A percentile compares a stretch with the other conserved stretches of the same genome.
Conservation (phyloP, 2,888 invertebrate genomes). For the Syrista parreyssii region DNA sequence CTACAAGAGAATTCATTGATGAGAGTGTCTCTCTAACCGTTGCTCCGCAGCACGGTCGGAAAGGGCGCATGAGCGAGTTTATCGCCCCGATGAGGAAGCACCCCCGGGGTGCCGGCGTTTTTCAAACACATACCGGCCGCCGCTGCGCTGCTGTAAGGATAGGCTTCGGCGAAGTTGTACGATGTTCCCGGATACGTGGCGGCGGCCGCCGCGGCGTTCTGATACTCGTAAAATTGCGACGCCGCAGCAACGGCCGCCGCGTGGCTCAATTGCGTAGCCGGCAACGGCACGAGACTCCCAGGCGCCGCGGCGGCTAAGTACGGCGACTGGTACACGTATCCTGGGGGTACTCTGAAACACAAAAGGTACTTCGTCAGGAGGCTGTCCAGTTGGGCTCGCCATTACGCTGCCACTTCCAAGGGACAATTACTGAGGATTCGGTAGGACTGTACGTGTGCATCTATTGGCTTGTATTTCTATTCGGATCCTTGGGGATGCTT, state of each 20-base stretch:
- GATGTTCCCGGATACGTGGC: constrained; percentile 80
- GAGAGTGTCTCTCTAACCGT: constrained; percentile 42
- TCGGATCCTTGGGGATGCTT: too few relatives aligned
- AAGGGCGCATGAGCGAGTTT: constrained; percentile 57
- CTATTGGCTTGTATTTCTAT: too few relatives aligned
- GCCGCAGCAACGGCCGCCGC: constrained; percentile 84
- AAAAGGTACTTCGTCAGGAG: constrained; percentile 7
- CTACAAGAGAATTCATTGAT: too few relatives aligned
- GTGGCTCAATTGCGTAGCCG: constrained; percentile 75
- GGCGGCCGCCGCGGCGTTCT: constrained; percentile 78
- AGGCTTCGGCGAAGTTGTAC: constrained; percentile 79
- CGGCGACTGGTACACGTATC: constrained; percentile 83
- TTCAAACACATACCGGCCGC: constrained; percentile 72
- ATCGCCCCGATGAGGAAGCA: constrained; percentile 54
- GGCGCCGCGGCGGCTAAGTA: constrained; percentile 73
- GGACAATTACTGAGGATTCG: too few relatives aligned
- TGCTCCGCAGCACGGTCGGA: constrained; percentile 60
- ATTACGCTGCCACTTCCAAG: too few relatives aligned
- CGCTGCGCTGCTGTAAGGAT: constrained; percentile 76
- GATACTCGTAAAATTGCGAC: constrained; percentile 86
- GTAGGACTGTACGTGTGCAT: too few relatives aligned
- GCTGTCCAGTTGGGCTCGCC: neutral
- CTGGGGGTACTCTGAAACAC: constrained; percentile 76
- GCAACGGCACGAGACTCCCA: constrained; percentile 76
- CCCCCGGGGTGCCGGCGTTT: constrained; percentile 45